Conservation (phyloP, 2,797 vertebrate genomes). For the Chloroceryle amazona region DNA sequence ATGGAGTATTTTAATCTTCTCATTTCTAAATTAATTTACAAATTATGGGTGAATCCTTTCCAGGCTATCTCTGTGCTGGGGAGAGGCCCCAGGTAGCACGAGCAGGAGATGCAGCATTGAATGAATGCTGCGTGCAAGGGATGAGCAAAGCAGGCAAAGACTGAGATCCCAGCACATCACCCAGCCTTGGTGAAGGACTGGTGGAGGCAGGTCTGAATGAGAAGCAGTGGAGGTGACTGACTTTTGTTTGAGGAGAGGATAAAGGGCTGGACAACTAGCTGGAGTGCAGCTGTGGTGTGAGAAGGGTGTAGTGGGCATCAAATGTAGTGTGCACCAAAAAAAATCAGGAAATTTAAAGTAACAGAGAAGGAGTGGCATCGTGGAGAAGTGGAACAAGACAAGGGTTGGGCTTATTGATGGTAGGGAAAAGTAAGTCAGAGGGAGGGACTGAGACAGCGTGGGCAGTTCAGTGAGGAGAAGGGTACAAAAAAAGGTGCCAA, state of each 20-base stretch:
- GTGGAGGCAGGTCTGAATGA: background rate
- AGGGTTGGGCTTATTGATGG: background rate
- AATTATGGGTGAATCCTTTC: constrained; percentile 3
- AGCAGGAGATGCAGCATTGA: background rate
- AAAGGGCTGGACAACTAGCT: background rate
- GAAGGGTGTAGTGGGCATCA: background rate
- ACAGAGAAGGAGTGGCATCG: rapidly evolving
- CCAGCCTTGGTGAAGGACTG: background rate
- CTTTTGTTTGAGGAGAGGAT: background rate
- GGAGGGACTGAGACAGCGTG: background rate
- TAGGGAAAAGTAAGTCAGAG: constrained; percentile 23
- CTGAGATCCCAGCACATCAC: background rate
- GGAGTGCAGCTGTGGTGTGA: background rate
- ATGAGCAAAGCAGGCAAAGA: background rate
- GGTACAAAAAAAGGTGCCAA: background rate
- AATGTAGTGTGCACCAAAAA: background rate
- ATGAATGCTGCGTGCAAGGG: rapidly evolving
- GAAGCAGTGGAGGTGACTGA: background rate
- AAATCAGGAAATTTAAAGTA: background rate
- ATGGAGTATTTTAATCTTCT: background rate
- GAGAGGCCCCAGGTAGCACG: background rate
- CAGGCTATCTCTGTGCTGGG: background rate
- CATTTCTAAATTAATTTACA: constrained; percentile 15
- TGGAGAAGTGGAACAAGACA: background rate
- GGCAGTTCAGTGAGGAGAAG: background rate